Conservation (phyloP, 2,113 vertebrate species). For the Atrichornis clamosus region DNA sequence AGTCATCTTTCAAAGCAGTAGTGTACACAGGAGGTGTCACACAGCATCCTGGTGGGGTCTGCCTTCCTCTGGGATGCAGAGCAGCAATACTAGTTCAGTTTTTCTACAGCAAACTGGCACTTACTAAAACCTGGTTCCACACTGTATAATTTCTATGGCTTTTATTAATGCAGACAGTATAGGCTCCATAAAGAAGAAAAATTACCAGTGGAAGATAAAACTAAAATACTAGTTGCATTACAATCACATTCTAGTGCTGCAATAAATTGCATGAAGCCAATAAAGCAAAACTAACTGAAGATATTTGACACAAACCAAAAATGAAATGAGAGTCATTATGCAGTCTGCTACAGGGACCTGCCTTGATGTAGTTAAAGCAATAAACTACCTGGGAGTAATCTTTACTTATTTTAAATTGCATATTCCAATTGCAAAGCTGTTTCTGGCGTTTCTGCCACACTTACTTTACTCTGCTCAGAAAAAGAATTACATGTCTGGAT, state of each 20-base stretch:
- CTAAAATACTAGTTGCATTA: conserved; percentile 77
- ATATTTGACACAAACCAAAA: conserved; percentile 80
- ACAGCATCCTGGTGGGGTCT: background rate
- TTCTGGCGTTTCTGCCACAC: conserved; percentile 74
- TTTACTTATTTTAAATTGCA: conserved; percentile 78
- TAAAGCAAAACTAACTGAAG: conserved; percentile 81
- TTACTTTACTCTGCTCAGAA: conserved; percentile 56
- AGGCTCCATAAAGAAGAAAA: conserved; percentile 77
- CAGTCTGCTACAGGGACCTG: conserved; percentile 69
- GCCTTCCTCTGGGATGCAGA: background rate
- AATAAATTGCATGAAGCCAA: conserved; percentile 76
- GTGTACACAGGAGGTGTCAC: background rate
- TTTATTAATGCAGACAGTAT: conserved; percentile 73
- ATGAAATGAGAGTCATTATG: conserved; percentile 73
- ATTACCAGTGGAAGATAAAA: conserved; percentile 75
- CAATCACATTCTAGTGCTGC: conserved; percentile 72
- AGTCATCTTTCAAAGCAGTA: background rate
- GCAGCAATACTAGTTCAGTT: background rate
- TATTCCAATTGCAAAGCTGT: conserved; percentile 74
- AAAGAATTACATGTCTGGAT: conserved; percentile 66
- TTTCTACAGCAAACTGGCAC: conserved; percentile 36
- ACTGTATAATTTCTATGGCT: conserved; percentile 73
- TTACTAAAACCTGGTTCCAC: conserved; percentile 63
- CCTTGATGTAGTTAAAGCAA: conserved; percentile 73
- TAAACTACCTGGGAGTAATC: conserved; percentile 79